A percentile compares a stretch with the other conserved stretches of the same genome.
phyloP scores from a whole-genome alignment of 2,888 invertebrate species.

The Pyrrhosoma nymphula region DNA sequence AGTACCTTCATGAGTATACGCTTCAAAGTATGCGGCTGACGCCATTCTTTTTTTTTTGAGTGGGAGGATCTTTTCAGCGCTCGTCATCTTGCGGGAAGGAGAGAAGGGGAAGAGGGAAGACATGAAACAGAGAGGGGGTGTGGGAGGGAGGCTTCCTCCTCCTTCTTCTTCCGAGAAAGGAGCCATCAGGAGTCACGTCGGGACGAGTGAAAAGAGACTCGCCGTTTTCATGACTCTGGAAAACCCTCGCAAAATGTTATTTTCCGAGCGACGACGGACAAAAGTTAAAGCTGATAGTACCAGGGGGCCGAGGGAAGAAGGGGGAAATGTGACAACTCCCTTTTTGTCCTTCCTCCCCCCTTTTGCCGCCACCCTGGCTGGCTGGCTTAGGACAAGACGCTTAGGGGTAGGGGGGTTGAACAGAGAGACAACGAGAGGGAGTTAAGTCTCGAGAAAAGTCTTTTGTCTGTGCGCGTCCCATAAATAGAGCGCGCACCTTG shows the following conservation, averaged over 20 bases:
- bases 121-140: too few species aligned
- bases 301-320: too few species aligned
- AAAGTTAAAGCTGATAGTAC: not conserved
- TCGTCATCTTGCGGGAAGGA: not conserved
- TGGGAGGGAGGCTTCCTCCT: not conserved
- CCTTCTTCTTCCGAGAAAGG: not conserved
- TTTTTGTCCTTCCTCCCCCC: too few species aligned
- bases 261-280: not conserved
- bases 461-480: not conserved
- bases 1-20: too few species aligned
- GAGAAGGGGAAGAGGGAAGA: too few species aligned
- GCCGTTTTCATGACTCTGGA: not conserved
- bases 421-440: not conserved
- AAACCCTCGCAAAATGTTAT: not conserved
- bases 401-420: too few species aligned
- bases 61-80: not conserved
- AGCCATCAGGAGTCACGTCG: not conserved
- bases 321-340: too few species aligned
- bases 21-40: not conserved
- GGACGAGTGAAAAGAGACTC: not conserved
- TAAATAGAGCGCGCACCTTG: not conserved
- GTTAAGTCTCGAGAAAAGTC: not conserved
- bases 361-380: too few species aligned
- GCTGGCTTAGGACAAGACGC: too few species aligned
- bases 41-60: not conserved